These are phyloP conservation scores for Chrysotoxum bicinctum DNA, from an alignment of 2,888 invertebrate genomes.

Conservation along the genomic window DNA sequence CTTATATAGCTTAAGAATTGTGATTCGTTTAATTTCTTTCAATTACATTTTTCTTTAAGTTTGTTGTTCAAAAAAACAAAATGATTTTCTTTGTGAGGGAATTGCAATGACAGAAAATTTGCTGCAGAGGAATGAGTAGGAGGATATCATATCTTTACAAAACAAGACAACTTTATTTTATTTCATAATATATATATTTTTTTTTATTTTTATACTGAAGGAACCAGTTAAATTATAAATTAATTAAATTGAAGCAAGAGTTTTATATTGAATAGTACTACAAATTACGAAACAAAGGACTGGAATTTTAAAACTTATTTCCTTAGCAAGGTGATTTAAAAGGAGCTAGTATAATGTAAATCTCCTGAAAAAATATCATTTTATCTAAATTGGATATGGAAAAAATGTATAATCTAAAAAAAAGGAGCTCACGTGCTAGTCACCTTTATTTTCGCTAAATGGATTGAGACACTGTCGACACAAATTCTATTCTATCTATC, in stretches of 20 bases:
- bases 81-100: not conserved
- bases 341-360: no score
- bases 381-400: no score
- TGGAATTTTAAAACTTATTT: not conserved
- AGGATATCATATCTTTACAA: conserved; percentile 7
- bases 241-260: not conserved
- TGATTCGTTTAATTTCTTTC: conserved; percentile 55
- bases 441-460: no score
- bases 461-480: no score
- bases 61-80: conserved; percentile 15
- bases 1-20: conserved; percentile 58
- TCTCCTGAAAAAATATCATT: no score
- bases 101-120: not conserved
- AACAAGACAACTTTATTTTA: conserved; percentile 6
- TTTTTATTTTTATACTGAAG: not conserved
- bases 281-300: not conserved
- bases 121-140: not conserved
- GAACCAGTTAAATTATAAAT: conserved; percentile 17
- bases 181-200: not conserved
- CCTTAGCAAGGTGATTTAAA: no score
- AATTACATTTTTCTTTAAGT: conserved; percentile 60
- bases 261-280: not conserved
- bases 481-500: no score
- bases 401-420: no score
- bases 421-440: no score